A percentile compares a stretch with the other conserved stretches of the same genome.
These are phyloP conservation scores for Coelinius sp. DNA, from an alignment of 2,888 invertebrate genomes.

Conservation along the genomic window DNA sequence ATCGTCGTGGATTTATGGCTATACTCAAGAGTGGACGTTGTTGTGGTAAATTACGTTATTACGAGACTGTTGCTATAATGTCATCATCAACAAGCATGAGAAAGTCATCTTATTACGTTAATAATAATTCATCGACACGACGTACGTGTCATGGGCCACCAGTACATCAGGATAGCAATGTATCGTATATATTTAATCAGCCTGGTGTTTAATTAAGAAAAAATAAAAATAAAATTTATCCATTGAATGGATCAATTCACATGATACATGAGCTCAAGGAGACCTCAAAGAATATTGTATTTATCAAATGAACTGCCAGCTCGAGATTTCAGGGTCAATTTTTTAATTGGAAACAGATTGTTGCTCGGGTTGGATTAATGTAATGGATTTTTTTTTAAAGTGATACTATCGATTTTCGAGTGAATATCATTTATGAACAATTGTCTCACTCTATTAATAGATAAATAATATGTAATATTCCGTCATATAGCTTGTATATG, in stretches of 20 bases:
- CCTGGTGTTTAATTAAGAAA: conserved; percentile 77
- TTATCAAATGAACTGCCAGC: conserved; percentile 47
- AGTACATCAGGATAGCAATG: conserved; percentile 74
- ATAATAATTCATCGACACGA: conserved; percentile 75
- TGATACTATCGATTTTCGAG: background rate
- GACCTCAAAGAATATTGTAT: background rate
- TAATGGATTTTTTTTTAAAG: background rate
- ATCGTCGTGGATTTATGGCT: conserved; percentile 89
- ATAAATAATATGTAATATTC: conserved; percentile 11
- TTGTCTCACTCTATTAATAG: too few relatives aligned
- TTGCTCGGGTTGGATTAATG: conserved; percentile 55
- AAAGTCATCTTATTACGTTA: conserved; percentile 88
- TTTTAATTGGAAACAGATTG: conserved; percentile 51
- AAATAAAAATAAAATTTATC: background rate
- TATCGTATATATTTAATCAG: conserved; percentile 79
- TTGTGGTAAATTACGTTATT: conserved; percentile 87
- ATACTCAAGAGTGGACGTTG: conserved; percentile 89
- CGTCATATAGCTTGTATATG: conserved; percentile 10
- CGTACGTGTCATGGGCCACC: conserved; percentile 67
- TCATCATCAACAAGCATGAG: conserved; percentile 89
- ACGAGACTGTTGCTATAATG: conserved; percentile 88
- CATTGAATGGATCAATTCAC: background rate
- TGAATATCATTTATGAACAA: background rate
- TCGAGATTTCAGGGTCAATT: conserved; percentile 51
- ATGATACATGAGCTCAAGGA: background rate